Evolutionary conservation across 2,888 invertebrate genomes (phyloP), one percentile per base, ranked within the genome.

Genomic region (Blastobasis adustella): DNA sequence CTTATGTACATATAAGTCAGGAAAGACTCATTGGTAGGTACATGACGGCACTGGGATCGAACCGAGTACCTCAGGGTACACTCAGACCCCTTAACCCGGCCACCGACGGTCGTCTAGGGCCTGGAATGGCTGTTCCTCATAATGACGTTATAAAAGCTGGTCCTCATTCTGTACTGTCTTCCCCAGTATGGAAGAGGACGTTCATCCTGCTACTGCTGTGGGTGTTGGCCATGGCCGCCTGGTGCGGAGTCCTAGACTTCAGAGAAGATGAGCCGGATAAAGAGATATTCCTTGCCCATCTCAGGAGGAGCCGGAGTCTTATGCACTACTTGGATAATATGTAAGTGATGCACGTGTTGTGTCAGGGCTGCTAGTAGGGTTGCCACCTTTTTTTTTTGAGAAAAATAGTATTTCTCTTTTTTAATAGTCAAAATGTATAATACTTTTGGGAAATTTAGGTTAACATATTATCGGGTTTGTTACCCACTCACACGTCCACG

Each of bases 331-430:
- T 84, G 40, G 69, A 74, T 45, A 58, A 70, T 5, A 76, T 73
- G 86, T 86, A 49, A 67, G 79, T 68, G 7, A 7, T 69, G 73
- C n/a, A 69, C 84, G 84, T 7, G 66, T n/a, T 37, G 23, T 36
- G 23, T 5, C 10, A n/a, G 44, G 3, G 5, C 10, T 44, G 6
- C 6, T 51, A 37, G 8, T 47, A n/a, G n/a, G n/a, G n/a, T n/a
- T n/a, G n/a, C n/a, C n/a, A n/a, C n/a, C n/a, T n/a, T n/a, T n/a
- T n/a, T n/a, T n/a, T n/a, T n/a, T n/a, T n/a, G n/a, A n/a, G n/a
- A n/a, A n/a, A n/a, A n/a, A n/a, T n/a, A n/a, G n/a, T n/a, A n/a
- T n/a, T n/a, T n/a, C n/a, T n/a, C n/a, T n/a, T n/a, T n/a, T n/a
- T n/a, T n/a, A n/a, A n/a, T n/a, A n/a, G n/a, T n/a, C n/a, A n/a